A percentile compares a stretch with the other conserved stretches of the same genome.
Evolutionary conservation across 2,113 vertebrate species (phyloP).

Genomic region (Xiphophorus hellerii): DNA sequence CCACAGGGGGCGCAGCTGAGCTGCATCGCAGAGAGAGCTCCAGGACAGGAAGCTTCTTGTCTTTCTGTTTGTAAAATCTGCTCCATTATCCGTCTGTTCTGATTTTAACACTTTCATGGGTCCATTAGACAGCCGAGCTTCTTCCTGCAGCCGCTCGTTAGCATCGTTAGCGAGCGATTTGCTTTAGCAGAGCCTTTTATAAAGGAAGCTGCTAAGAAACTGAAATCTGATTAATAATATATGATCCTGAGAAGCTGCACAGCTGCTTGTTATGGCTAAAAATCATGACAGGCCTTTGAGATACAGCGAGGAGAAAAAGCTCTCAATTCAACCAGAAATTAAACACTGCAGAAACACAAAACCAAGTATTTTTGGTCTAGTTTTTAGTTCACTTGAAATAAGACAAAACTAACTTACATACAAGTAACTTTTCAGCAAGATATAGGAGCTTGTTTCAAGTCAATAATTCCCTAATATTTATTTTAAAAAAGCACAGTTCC

Average conservation of each 20-base stretch:
- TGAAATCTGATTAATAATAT: conserved; percentile 59
- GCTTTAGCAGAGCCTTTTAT: conserved; percentile 22
- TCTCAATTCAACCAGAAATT: neutral
- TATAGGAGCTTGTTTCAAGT: too few relatives aligned
- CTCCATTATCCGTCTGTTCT: conserved; percentile 17
- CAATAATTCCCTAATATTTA: too few relatives aligned
- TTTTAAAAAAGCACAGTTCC: too few relatives aligned
- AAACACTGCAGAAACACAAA: neutral
- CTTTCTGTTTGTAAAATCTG: conserved; percentile 6
- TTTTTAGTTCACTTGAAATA: too few relatives aligned
- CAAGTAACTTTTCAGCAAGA: too few relatives aligned
- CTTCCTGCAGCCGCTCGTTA: conserved; percentile 12
- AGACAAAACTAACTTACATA: too few relatives aligned
- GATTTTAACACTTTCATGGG: neutral
- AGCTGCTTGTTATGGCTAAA: conserved; percentile 20
- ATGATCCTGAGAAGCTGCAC: conserved; percentile 35
- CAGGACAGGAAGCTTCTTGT: conserved; percentile 20
- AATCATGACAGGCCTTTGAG: neutral
- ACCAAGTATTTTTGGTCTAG: too few relatives aligned
- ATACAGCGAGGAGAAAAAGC: neutral
- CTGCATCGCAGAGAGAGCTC: conserved; percentile 33
- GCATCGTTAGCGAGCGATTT: conserved; percentile 34
- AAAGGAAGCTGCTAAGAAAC: conserved; percentile 28
- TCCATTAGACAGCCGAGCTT: conserved; percentile 26
- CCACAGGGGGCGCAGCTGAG: conserved; percentile 49